A percentile compares a stretch with the other conserved stretches of the same genome.
phyloP scores from a whole-genome alignment of 1,140 invertebrate genomes.

The Parapsyche elsis region DNA sequence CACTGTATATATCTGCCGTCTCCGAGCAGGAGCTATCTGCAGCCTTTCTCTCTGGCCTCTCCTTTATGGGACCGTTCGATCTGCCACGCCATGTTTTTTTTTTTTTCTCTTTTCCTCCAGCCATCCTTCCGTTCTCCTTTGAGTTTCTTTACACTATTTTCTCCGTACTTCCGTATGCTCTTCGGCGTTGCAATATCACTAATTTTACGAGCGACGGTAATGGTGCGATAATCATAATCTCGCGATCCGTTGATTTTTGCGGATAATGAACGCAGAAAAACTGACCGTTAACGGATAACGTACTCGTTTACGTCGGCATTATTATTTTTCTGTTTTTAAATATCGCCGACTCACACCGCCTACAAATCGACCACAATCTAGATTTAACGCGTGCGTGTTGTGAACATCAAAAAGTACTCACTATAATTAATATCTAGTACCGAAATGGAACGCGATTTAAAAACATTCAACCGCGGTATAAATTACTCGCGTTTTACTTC shows the following conservation, averaged over 20 bases:
- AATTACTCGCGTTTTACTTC: not conserved
- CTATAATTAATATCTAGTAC: constrained; percentile 30
- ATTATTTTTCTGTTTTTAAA: not conserved
- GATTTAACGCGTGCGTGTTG: constrained; percentile 29
- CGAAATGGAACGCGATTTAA: not conserved
- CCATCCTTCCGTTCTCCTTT: constrained; percentile 9
- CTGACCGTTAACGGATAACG: not conserved
- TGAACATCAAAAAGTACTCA: constrained; percentile 30
- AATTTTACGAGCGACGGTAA: constrained; percentile 23
- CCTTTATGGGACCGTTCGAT: constrained; percentile 55
- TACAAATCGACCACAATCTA: constrained; percentile 20
- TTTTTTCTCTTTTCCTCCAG: constrained; percentile 33
- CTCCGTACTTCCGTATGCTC: not conserved
- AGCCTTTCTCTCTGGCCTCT: constrained; percentile 30
- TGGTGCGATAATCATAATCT: constrained; percentile 7
- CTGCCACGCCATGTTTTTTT: constrained; percentile 52
- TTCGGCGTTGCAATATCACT: constrained; percentile 19
- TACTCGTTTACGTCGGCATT: too few species aligned
- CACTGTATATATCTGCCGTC: not conserved
- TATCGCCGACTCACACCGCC: not conserved
- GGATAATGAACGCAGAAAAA: constrained; percentile 21
- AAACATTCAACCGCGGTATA: not conserved
- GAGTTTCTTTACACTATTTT: constrained; percentile 9
- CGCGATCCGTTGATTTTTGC: not conserved
- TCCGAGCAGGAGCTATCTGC: constrained; percentile 6